Percentiles rank a stretch among this genome's conserved stretches.
Conservation (phyloP, 2,888 invertebrate genomes). For the Caenorhabditis plicata region DNA sequence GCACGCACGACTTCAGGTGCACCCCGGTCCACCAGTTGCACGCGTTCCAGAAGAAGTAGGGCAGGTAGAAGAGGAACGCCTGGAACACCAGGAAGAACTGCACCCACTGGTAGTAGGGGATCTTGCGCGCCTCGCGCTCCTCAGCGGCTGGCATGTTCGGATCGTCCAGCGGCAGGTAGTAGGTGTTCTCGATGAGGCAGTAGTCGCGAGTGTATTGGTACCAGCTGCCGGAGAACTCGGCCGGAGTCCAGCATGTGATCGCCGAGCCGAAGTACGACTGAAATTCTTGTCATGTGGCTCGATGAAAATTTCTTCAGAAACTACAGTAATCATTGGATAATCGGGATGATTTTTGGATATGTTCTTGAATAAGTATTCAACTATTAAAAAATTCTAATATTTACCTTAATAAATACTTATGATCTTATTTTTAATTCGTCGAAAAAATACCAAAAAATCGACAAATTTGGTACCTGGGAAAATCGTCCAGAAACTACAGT, state of each 20-base stretch:
- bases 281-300: neutral
- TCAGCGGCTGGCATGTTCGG: conserved; percentile 38
- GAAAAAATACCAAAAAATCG: no score
- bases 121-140: conserved; percentile 42
- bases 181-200: conserved; percentile 70
- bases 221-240: conserved; percentile 66
- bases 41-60: conserved; percentile 62
- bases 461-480: no score
- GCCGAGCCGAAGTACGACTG: conserved; percentile 48
- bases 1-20: conserved; percentile 32
- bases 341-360: no score
- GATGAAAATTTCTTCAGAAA: neutral
- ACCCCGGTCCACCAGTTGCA: conserved; percentile 60
- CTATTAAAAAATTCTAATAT: no score
- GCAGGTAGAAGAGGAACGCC: conserved; percentile 61
- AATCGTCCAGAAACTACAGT: no score
- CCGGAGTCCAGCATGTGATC: conserved; percentile 63
- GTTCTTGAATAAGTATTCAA: no score
- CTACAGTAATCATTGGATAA: no score
- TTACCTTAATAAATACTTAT: no score
- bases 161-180: conserved; percentile 60
- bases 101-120: conserved; percentile 64
- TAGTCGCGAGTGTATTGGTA: conserved; percentile 69
- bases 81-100: conserved; percentile 63
- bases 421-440: no score